Evolutionary conservation across 2,113 vertebrate genomes (phyloP).

Genomic region (Hypomesus transpacificus): DNA sequence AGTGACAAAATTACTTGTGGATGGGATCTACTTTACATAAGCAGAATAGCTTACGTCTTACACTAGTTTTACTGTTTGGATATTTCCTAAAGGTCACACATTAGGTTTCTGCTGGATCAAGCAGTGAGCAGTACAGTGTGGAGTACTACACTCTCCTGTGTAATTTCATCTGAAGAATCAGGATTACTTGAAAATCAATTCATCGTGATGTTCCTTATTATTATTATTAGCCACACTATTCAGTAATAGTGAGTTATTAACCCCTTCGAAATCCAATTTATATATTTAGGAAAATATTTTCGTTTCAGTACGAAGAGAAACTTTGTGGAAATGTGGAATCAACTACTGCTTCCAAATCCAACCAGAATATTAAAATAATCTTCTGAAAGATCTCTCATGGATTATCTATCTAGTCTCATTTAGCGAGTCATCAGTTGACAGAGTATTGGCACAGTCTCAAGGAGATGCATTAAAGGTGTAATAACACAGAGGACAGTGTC

Average conservation of each 20-base stretch:
- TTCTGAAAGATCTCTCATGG: slow-evolving; percentile 13
- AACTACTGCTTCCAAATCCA: neutral
- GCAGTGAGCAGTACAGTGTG: neutral
- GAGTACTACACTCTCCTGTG: neutral
- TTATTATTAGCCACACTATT: neutral
- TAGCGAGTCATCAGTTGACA: neutral
- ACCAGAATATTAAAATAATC: neutral
- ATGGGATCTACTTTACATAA: neutral
- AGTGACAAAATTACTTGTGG: neutral
- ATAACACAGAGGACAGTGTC: slow-evolving; percentile 8
- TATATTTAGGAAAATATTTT: neutral
- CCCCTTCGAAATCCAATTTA: neutral
- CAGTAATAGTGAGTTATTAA: neutral
- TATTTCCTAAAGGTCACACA: neutral
- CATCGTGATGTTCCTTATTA: neutral
- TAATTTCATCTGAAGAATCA: neutral
- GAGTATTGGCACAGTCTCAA: slow-evolving; percentile 1
- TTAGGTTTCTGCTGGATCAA: neutral
- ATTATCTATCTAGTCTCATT: slow-evolving; percentile 12
- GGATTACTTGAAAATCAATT: neutral
- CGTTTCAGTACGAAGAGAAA: neutral
- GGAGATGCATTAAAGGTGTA: slow-evolving; percentile 20
- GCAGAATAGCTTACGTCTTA: neutral
- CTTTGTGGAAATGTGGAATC: neutral
- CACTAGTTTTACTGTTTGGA: neutral